A percentile compares a stretch with the other conserved stretches of the same genome.
Evolutionary conservation across 2,888 invertebrate species (phyloP).

Genomic region (Amiota communis): DNA sequence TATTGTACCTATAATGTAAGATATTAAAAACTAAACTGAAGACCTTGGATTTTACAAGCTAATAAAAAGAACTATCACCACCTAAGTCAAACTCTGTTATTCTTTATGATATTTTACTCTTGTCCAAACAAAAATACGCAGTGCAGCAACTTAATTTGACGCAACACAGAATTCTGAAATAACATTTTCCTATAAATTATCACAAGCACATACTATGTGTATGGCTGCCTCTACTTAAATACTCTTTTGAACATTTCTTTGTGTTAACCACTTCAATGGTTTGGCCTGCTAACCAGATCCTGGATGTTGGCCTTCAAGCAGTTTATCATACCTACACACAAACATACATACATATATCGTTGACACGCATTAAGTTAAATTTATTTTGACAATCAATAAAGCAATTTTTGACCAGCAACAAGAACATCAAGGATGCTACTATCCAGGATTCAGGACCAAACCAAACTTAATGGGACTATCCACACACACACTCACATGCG

Average conservation of each 20-base stretch:
- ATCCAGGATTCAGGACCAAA: neutral
- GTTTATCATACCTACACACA: neutral
- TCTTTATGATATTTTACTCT: too few species aligned
- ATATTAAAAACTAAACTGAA: too few species aligned
- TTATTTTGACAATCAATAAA: conserved; percentile 30
- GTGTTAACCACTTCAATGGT: neutral
- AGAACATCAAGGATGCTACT: conserved; percentile 6
- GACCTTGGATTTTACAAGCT: too few species aligned
- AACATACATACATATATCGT: neutral
- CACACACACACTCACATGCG: neutral
- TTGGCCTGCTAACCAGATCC: neutral
- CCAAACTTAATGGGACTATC: too few species aligned
- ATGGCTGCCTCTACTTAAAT: neutral
- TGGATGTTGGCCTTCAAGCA: neutral
- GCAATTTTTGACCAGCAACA: conserved; percentile 26
- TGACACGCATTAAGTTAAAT: conserved; percentile 29
- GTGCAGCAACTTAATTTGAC: neutral
- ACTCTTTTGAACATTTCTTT: conserved; percentile 3
- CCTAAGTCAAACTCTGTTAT: too few species aligned
- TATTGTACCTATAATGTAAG: too few species aligned
- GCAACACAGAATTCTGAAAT: neutral
- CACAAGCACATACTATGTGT: neutral
- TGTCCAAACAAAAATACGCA: neutral
- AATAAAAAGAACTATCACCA: too few species aligned
- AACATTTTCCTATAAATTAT: conserved; percentile 10